Evolutionary conservation across 2,797 vertebrate genomes (phyloP).

Genomic region (Chaetophractus vellerosus): DNA sequence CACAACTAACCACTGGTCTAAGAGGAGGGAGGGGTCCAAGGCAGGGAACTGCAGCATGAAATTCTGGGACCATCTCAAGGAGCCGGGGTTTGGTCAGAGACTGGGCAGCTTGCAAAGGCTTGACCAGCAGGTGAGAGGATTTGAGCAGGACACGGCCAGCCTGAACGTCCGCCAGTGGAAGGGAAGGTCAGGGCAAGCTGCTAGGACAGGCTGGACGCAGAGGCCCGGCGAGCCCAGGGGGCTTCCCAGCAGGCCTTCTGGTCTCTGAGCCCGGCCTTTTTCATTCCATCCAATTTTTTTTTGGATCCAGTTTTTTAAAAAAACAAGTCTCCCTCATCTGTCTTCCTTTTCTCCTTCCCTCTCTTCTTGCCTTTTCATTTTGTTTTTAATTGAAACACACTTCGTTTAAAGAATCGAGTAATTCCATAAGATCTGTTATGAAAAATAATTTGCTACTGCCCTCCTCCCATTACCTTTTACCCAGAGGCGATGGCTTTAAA

Average conservation of each 20-base stretch:
- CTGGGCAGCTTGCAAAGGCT: neutral
- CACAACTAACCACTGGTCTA: neutral
- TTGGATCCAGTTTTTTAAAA: neutral
- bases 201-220: too few relatives aligned
- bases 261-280: neutral
- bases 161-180: neutral
- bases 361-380: neutral
- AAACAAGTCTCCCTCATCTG: neutral
- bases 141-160: neutral
- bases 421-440: neutral
- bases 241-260: neutral
- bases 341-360: neutral
- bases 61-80: neutral
- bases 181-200: neutral
- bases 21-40: neutral
- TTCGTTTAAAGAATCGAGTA: constrained; percentile 15
- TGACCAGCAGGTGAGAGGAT: neutral
- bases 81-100: neutral
- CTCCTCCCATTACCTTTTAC: neutral
- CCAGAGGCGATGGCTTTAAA: neutral
- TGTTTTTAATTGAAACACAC: neutral
- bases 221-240: too few relatives aligned
- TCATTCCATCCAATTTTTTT: neutral
- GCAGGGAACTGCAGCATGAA: neutral
- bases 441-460: neutral